Conservation (phyloP, 2,888 invertebrate species). For the Dexiosoma caninum region DNA sequence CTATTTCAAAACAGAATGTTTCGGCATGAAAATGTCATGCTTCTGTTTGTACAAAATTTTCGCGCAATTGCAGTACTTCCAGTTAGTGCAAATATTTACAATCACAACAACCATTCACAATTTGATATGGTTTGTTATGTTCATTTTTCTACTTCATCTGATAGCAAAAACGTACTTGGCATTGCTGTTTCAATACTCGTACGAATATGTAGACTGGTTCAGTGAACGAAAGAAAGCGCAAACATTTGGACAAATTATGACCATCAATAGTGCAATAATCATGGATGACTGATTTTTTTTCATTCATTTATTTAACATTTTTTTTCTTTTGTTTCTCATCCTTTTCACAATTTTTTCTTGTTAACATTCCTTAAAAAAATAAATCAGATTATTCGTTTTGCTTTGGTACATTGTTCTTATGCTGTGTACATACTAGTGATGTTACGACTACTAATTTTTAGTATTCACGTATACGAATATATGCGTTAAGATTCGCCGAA, state of each 20-base stretch:
- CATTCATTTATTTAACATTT: slow-evolving; percentile 37
- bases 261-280: slow-evolving; percentile 50
- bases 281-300: slow-evolving; percentile 36
- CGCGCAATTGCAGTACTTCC: background rate
- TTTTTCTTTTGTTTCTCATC: background rate
- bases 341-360: slow-evolving; percentile 42
- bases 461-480: too few species aligned
- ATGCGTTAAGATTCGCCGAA: too few species aligned
- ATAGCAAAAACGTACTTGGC: background rate
- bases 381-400: slow-evolving; percentile 53
- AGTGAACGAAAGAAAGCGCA: slow-evolving; percentile 26
- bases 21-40: background rate
- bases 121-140: background rate
- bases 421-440: too few species aligned
- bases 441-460: too few species aligned
- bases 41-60: background rate
- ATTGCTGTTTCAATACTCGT: slow-evolving; percentile 16
- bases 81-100: background rate
- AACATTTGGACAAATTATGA: slow-evolving; percentile 59
- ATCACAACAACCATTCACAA: background rate
- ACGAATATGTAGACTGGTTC: slow-evolving; percentile 41
- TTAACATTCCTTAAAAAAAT: slow-evolving; percentile 53
- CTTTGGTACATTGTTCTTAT: too few species aligned
- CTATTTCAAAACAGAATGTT: background rate
- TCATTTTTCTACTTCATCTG: background rate